Base-by-base conservation (phyloP, 2,888 invertebrate species). In the Amblyjoppa fuscipennis region DNA sequence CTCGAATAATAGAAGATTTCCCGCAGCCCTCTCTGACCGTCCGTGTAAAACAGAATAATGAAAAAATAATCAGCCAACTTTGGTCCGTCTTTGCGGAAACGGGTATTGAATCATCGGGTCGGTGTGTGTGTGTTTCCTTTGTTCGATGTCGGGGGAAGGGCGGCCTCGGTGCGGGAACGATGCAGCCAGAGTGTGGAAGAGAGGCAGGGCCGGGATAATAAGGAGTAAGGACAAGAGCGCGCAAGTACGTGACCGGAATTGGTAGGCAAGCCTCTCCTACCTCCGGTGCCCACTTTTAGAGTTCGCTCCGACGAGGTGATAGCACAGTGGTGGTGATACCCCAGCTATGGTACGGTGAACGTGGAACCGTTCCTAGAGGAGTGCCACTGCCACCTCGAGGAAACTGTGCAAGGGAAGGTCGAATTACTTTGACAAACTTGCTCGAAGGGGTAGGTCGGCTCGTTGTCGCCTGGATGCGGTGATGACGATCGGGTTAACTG, bases 341-440 rank as follows among this genome's bases (percentile, higher is more conserved):
- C 53, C 28, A 7, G 31, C 53, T 59, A 71, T 38, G 61, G 76
- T 66, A 56, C 38, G 38, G 61, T 34, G 56, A 16, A 70, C 59
- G 34, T 51, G 25, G 75, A 64, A 20, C 41, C 77, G 68, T 68
- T 56, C 4, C 25, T 25, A 7, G 64, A 34, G 41, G 51, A 64
- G 66, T 66, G 53, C 53, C 73, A 66, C 64, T 59, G 77, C 73
- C 73, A 45, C 41, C 66, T 49, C 61, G 79, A 56, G 70, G 70
- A 70, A 61, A 61, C 71, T 70, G 53, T 41, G 79, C 68, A 81
- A 80, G 84, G 88, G 89, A 89, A 87, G 87, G 88, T 89, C 89
- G 91, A 92, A 92, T 92, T 92, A 92, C 92, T 92, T 92, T 91
- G 91, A 92, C 92, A 92, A 92, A 92, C 90, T 92, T 87, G 83